Evolutionary conservation across 1,140 invertebrate genomes (phyloP), one percentile per base, ranked within the genome.

Genomic region (Eurosta solidaginis): DNA sequence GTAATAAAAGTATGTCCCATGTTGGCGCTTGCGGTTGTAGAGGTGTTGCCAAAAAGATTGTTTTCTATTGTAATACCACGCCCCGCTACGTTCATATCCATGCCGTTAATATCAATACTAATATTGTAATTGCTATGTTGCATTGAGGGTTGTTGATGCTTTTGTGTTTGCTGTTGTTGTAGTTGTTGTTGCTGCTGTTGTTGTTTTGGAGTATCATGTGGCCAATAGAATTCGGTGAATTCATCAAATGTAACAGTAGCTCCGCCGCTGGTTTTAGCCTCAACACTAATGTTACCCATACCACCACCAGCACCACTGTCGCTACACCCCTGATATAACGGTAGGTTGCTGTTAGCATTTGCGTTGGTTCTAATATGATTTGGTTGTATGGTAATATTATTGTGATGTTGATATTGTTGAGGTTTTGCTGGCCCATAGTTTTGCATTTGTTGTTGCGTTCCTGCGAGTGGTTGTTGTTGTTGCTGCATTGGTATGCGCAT

Each of bases 1-100:
- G 84, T 85, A 81, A 85, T 85, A 85, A 85, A 85, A 74, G 85
- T 82, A 82, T 84, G 85, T 2, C 82, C 83, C 17, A 79, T 40
- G 49, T 4, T 78, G 36, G 27, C 40, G 68, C 25, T 78, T 36
- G n/a, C 73, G 1, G 29, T 36, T 42, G 6, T 33, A 47, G 45
- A 9, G 29, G 27, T 45, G 12, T 25, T 29, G 25, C 36, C 25
- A 73, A n/a, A n/a, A n/a, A n/a, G n/a, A n/a, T n/a, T n/a, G n/a
- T n/a, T n/a, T n/a, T n/a, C n/a, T n/a, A n/a, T n/a, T n/a, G n/a
- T n/a, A n/a, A n/a, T n/a, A 77, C 76, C 77, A 78, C 14, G 45
- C 54, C 3, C 27, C 25, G 9, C 12, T 45, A 73, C 79, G 79
- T 74, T 82, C 83, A 77, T 82, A 82, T 82, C 81, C 82, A 22